These are phyloP conservation scores for Ladona fulva DNA, from an alignment of 1,140 invertebrate species.

Conservation along the genomic window DNA sequence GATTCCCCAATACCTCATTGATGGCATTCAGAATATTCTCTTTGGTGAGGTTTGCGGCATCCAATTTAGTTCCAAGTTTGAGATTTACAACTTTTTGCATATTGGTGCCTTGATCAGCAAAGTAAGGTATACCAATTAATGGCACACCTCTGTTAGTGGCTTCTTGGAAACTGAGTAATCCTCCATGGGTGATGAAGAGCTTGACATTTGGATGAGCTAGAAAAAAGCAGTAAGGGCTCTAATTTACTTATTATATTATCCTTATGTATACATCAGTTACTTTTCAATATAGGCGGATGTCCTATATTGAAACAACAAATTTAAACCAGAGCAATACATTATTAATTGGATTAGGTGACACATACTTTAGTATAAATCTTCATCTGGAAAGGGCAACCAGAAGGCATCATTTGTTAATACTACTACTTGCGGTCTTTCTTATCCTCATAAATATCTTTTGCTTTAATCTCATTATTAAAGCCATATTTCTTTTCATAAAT, in stretches of 20 bases:
- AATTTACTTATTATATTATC: not conserved
- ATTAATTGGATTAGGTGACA: too few species aligned
- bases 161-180: constrained; percentile 34
- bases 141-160: constrained; percentile 34
- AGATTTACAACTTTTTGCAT: constrained; percentile 21
- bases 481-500: too few species aligned
- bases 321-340: too few species aligned
- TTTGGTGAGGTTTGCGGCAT: constrained; percentile 23
- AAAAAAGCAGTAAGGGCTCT: not conserved
- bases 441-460: too few species aligned
- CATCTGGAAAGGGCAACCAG: too few species aligned
- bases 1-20: constrained; percentile 19
- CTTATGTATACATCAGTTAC: too few species aligned
- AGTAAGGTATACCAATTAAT: constrained; percentile 34
- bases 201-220: constrained; percentile 29
- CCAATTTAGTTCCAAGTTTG: constrained; percentile 27
- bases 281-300: too few species aligned
- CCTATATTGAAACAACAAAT: too few species aligned
- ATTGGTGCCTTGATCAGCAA: constrained; percentile 35
- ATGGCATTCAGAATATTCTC: constrained; percentile 18
- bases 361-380: too few species aligned
- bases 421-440: too few species aligned
- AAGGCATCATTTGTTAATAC: too few species aligned
- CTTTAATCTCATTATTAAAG: too few species aligned
- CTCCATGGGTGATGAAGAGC: constrained; percentile 38